phyloP scores from a whole-genome alignment of 2,113 vertebrate species.

The Syngnathus scovelli region DNA sequence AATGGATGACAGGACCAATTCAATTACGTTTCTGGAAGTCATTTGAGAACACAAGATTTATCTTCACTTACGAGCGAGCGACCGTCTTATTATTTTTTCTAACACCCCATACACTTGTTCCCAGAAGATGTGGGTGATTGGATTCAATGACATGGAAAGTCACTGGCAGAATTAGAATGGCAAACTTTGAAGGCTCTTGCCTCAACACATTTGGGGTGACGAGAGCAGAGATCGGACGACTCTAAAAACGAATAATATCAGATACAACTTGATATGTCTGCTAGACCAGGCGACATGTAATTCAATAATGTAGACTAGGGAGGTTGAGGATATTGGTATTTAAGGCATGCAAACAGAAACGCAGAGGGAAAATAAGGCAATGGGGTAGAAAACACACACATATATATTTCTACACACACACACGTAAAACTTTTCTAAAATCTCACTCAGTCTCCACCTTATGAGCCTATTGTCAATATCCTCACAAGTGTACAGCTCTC shows the following conservation, averaged over 20 bases:
- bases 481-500: constrained; percentile 14
- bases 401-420: no score
- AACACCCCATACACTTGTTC: constrained; percentile 9
- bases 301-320: not conserved
- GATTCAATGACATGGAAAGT: constrained; percentile 22
- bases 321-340: not conserved
- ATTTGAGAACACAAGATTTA: constrained; percentile 39
- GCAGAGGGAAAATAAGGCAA: not conserved
- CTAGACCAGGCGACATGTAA: not conserved
- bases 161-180: constrained; percentile 6
- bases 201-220: not conserved
- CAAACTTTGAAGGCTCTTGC: constrained; percentile 1
- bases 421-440: not conserved
- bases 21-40: constrained; percentile 43
- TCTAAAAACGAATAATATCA: constrained; percentile 2
- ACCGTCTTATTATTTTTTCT: constrained; percentile 15
- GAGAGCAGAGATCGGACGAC: not conserved
- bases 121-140: constrained; percentile 19
- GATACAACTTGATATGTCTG: not conserved
- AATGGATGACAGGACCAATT: constrained; percentile 52
- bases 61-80: constrained; percentile 30
- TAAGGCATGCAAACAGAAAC: not conserved
- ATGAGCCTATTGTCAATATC: constrained; percentile 28
- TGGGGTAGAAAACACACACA: not conserved
- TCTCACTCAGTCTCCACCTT: constrained; percentile 8